Percentiles rank a stretch among this genome's conserved stretches.
phyloP scores from a whole-genome alignment of 1,140 invertebrate genomes.

The Cydia fagiglandana region DNA sequence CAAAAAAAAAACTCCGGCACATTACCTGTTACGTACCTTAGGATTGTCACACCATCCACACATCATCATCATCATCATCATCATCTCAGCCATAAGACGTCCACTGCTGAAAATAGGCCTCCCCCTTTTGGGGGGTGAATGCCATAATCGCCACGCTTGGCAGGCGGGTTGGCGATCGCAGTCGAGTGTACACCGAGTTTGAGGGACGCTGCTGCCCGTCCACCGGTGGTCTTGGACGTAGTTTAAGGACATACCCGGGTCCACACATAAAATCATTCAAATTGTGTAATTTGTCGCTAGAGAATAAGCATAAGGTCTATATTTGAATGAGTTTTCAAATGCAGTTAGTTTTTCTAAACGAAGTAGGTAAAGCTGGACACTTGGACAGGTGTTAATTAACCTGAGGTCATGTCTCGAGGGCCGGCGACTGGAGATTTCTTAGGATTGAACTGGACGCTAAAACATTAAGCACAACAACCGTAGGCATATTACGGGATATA shows the following conservation, averaged over 20 bases:
- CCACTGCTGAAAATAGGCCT: too few relatives aligned
- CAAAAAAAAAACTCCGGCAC: too few relatives aligned
- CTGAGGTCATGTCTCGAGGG: conserved; percentile 11
- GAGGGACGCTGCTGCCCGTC: too few relatives aligned
- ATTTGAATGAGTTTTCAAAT: not conserved
- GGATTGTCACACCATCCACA: not conserved
- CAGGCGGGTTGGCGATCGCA: too few relatives aligned
- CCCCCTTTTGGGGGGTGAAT: too few relatives aligned
- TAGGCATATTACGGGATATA: not conserved
- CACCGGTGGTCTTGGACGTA: too few relatives aligned
- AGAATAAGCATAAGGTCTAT: not conserved
- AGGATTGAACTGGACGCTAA: not conserved
- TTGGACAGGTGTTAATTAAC: conserved; percentile 9
- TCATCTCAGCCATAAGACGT: too few relatives aligned
- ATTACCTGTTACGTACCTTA: not conserved
- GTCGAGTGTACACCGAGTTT: too few relatives aligned
- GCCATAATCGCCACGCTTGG: too few relatives aligned
- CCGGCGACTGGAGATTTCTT: not conserved
- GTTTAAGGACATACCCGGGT: too few relatives aligned
- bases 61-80: too few relatives aligned
- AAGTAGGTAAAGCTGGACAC: not conserved
- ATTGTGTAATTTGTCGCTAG: not conserved
- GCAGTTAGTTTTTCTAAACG: not conserved
- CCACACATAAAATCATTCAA: not conserved
- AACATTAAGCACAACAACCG: not conserved